These are phyloP conservation scores for Pipistrellus kuhlii DNA, from an alignment of 2,797 vertebrate species.

Conservation along the genomic window DNA sequence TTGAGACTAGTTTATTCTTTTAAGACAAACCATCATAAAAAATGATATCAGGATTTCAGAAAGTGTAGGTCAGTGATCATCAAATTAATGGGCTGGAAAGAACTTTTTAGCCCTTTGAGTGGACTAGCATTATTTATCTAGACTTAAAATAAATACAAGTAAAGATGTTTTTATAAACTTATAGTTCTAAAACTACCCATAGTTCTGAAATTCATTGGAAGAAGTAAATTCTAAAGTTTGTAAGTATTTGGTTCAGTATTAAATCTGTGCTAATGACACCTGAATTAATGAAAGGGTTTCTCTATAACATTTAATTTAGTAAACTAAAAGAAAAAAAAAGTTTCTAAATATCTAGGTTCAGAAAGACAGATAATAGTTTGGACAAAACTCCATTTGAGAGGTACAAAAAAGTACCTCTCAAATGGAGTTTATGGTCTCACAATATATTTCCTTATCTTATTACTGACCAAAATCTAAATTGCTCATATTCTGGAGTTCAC, in stretches of 20 bases:
- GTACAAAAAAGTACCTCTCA: not conserved
- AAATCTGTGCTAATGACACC: not conserved
- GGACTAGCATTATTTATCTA: not conserved
- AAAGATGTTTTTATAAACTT: not conserved
- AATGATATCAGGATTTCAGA: slow-evolving; percentile 32
- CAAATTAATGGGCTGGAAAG: slow-evolving; percentile 44
- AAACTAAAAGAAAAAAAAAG: not conserved
- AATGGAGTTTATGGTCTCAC: not conserved
- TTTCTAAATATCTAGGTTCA: slow-evolving; percentile 7
- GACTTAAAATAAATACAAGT: slow-evolving; percentile 32
- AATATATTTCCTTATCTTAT: not conserved
- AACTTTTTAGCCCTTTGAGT: not conserved
- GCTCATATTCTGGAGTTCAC: not conserved
- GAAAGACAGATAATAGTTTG: not conserved
- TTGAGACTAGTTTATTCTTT: slow-evolving; percentile 1
- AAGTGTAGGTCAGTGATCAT: not conserved
- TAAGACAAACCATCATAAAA: slow-evolving; percentile 21
- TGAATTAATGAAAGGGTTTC: not conserved
- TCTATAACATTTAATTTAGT: not conserved
- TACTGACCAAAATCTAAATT: slow-evolving; percentile 28
- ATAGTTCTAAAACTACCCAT: not conserved
- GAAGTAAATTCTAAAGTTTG: slow-evolving; percentile 23
- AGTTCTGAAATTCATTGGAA: slow-evolving; percentile 26
- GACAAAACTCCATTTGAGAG: not conserved
- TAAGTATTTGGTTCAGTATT: not conserved